These are phyloP conservation scores for Hestina assimilis DNA, from an alignment of 1,140 invertebrate species.

Conservation along the genomic window DNA sequence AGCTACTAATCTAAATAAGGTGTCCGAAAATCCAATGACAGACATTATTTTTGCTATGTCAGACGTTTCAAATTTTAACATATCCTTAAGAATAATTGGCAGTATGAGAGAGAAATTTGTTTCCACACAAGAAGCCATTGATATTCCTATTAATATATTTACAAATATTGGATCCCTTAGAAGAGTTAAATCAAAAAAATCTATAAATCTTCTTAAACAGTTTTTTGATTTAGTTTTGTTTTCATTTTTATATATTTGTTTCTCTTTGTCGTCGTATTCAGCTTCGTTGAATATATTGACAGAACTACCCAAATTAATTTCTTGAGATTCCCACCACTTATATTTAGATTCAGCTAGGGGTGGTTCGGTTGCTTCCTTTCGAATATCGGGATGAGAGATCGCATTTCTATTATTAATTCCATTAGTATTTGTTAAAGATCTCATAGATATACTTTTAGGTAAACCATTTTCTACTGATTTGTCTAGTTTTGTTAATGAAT, in stretches of 20 bases:
- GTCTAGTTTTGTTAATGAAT: constrained; percentile 10
- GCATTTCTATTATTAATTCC: constrained; percentile 55
- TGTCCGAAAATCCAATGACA: constrained; percentile 79
- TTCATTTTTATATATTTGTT: constrained; percentile 35
- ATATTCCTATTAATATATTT: constrained; percentile 83
- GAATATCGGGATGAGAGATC: constrained; percentile 62
- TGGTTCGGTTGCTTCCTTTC: constrained; percentile 43
- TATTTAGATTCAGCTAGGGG: constrained; percentile 51
- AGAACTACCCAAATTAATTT: constrained; percentile 70
- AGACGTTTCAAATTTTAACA: constrained; percentile 74
- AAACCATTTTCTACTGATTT: constrained; percentile 21
- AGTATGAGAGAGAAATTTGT: constrained; percentile 83
- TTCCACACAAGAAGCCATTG: constrained; percentile 83
- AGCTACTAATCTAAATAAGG: constrained; percentile 79
- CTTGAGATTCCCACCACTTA: constrained; percentile 74
- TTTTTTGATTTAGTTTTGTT: constrained; percentile 32
- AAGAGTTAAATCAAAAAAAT: constrained; percentile 69
- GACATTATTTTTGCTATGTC: constrained; percentile 82
- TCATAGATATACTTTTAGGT: constrained; percentile 57
- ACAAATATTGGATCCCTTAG: constrained; percentile 72
- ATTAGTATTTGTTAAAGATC: constrained; percentile 43
- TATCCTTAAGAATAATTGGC: constrained; percentile 82
- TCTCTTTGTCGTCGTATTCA: constrained; percentile 31
- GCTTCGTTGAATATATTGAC: constrained; percentile 67
- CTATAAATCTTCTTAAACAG: constrained; percentile 42